Conservation (phyloP, 2,888 invertebrate genomes). For the Drosophila peninsularis region DNA sequence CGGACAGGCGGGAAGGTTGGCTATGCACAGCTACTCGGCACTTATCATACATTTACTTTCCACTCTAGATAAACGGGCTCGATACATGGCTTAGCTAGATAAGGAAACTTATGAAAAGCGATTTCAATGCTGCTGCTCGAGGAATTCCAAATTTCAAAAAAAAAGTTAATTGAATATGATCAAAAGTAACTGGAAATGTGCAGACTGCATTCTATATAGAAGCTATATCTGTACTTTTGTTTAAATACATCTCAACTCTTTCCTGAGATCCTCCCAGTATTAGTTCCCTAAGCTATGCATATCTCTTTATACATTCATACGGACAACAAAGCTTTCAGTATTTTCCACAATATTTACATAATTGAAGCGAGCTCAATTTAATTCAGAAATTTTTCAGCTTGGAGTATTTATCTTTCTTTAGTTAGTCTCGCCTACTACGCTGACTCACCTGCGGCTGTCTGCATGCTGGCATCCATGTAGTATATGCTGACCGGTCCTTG, state of each 20-base stretch:
- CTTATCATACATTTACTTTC: slow-evolving; percentile 14
- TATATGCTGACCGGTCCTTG: slow-evolving; percentile 86
- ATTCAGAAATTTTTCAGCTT: background rate
- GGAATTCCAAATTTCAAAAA: background rate
- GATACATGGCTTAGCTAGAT: background rate
- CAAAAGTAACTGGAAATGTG: background rate
- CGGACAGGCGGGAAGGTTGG: background rate
- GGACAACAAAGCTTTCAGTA: background rate
- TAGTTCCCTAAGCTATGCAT: too few relatives aligned
- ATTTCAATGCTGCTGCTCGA: background rate
- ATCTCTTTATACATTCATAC: background rate
- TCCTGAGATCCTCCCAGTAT: background rate
- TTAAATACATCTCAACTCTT: background rate
- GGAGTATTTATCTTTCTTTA: background rate
- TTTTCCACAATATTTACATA: slow-evolving; percentile 1
- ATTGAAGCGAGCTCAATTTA: background rate
- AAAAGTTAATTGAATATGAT: background rate
- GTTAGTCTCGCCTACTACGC: background rate
- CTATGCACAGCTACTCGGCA: slow-evolving; percentile 6
- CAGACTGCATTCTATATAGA: too few relatives aligned
- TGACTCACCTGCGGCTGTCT: slow-evolving; percentile 80
- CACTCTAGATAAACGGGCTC: slow-evolving; percentile 7
- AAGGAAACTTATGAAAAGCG: background rate
- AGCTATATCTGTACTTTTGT: too few relatives aligned
- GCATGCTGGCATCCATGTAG: slow-evolving; percentile 84